These are phyloP conservation scores for Rhyzopertha dominica DNA, from an alignment of 1,140 invertebrate species.

Conservation along the genomic window DNA sequence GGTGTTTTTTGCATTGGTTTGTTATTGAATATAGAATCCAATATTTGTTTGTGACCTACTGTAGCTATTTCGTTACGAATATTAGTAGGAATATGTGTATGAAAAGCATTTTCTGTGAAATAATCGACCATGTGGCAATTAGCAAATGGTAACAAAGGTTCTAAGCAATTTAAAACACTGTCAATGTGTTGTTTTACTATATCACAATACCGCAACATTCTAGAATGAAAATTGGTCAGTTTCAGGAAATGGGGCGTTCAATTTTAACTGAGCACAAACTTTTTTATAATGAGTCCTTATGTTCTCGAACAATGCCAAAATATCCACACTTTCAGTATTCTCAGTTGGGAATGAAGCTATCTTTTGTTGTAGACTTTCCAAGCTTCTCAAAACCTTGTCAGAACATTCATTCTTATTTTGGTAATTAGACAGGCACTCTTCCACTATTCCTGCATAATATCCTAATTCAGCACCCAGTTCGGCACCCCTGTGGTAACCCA, in stretches of 20 bases:
- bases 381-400: slow-evolving; percentile 52
- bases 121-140: slow-evolving; percentile 80
- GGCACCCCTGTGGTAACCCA: slow-evolving; percentile 60
- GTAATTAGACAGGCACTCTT: slow-evolving; percentile 38
- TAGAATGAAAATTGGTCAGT: slow-evolving; percentile 50
- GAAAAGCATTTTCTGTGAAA: slow-evolving; percentile 67
- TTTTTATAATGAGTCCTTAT: slow-evolving; percentile 64
- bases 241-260: slow-evolving; percentile 51
- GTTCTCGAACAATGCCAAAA: slow-evolving; percentile 54
- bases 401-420: slow-evolving; percentile 18
- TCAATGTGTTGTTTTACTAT: slow-evolving; percentile 48
- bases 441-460: slow-evolving; percentile 52
- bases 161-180: slow-evolving; percentile 52
- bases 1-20: slow-evolving; percentile 16
- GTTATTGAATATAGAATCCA: slow-evolving; percentile 46
- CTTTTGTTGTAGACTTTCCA: slow-evolving; percentile 53
- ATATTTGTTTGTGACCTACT: slow-evolving; percentile 40
- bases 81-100: slow-evolving; percentile 51
- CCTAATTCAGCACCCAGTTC: slow-evolving; percentile 61
- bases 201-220: slow-evolving; percentile 19
- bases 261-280: slow-evolving; percentile 61
- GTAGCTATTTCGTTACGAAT: slow-evolving; percentile 52
- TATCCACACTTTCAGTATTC: slow-evolving; percentile 61
- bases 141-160: slow-evolving; percentile 55
- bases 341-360: slow-evolving; percentile 59